Evolutionary conservation across 2,797 vertebrate genomes (phyloP).

Genomic region (Lateolabrax maculatus): DNA sequence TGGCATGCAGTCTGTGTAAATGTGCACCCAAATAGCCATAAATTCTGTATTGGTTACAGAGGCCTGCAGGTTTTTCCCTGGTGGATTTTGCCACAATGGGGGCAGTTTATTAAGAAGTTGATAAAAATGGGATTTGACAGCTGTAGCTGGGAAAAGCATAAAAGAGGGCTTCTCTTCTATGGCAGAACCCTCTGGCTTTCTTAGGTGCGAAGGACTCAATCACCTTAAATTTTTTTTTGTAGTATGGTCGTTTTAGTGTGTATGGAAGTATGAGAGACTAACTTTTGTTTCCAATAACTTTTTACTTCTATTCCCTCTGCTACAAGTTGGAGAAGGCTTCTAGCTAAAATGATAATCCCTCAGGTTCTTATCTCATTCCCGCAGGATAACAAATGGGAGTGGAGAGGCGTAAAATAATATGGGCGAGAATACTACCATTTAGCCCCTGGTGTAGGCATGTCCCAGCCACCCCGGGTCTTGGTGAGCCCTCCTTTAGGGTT

Average conservation of each 20-base stretch:
- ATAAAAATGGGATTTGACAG: slow-evolving; percentile 82
- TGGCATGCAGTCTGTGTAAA: slow-evolving; percentile 52
- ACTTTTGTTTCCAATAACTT: slow-evolving; percentile 34
- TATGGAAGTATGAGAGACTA: slow-evolving; percentile 11
- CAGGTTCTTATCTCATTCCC: slow-evolving; percentile 95
- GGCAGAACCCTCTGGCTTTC: slow-evolving; percentile 52
- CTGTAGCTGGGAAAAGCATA: slow-evolving; percentile 72
- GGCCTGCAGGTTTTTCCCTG: slow-evolving; percentile 62
- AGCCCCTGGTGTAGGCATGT: slow-evolving; percentile 89
- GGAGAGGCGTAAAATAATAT: slow-evolving; percentile 98
- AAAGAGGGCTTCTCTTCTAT: slow-evolving; percentile 52
- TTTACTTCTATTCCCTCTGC: background rate
- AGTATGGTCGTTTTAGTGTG: background rate
- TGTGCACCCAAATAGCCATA: slow-evolving; percentile 53
- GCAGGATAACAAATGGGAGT: slow-evolving; percentile 96
- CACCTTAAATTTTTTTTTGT: background rate
- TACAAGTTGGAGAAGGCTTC: slow-evolving; percentile 86
- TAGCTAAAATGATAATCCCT: slow-evolving; percentile 89
- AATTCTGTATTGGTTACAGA: slow-evolving; percentile 71
- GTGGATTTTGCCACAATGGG: slow-evolving; percentile 69
- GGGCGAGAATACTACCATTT: slow-evolving; percentile 93
- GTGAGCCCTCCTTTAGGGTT: slow-evolving; percentile 86
- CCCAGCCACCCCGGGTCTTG: slow-evolving; percentile 71
- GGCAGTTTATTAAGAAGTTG: slow-evolving; percentile 82
- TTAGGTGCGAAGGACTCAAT: slow-evolving; percentile 37